Evolutionary conservation across 2,888 invertebrate genomes (phyloP), one percentile per base, ranked within the genome.

Genomic region (Leptinotarsa juncta): DNA sequence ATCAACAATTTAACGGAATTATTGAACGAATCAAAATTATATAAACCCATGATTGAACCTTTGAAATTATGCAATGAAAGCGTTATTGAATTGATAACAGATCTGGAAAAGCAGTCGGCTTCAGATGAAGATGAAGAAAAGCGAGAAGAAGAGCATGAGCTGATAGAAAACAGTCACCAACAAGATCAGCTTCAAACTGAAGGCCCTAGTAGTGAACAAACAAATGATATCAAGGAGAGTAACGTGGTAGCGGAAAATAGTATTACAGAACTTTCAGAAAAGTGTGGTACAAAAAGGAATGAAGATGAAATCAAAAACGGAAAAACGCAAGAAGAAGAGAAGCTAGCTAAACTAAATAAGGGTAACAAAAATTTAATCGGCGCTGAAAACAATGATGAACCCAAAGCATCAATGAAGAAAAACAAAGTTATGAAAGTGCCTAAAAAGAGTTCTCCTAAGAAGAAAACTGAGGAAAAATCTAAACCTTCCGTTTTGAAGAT

Each of bases 291-390:
- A 3, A 10, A 42, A 10, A 42, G 42, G 3, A 42, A 42, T 53
- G 71, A 66, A 42, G 32, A 62, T 60, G 65, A 65, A 53, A 32
- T 51, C 32, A 65, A 67, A 60, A 57, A 57, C 12, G 67, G 72
- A 18, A 72, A 73, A 77, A 42, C 50, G 65, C 60, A 74, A 71
- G 62, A 71, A 65, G 32, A 51, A 53, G 71, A 71, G 49, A 26
- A 72, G 69, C 75, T 77, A 67, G 70, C 65, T 32, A 76, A 79
- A 76, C 79, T 70, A 70, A 69, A 74, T 50, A 71, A 62, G 23
- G 68, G 67, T 71, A 55, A n/a, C 71, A 72, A 23, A 62, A 75
- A 23, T 53, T 68, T 49, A 72, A 77, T 10, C 42, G 12, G 0
- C 3, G 42, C 42, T 42, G 42, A 42, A 73, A 23, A 75, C 53